A percentile compares a stretch with the other conserved stretches of the same genome.
Evolutionary conservation across 2,888 invertebrate genomes (phyloP).

Genomic region (Acleris laterana): DNA sequence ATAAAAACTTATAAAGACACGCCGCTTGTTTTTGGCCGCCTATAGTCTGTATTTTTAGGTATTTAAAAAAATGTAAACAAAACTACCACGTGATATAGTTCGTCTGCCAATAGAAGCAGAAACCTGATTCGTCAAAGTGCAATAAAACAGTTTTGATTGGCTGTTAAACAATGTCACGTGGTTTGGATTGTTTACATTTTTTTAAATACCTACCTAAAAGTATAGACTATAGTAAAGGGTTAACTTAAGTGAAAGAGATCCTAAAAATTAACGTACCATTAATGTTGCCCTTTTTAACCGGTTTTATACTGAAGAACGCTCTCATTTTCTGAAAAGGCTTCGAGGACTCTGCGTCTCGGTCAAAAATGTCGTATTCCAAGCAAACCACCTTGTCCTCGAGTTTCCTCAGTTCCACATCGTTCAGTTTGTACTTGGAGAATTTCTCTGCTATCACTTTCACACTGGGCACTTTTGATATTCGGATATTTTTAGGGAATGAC

Average conservation of each 20-base stretch:
- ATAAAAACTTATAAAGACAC: no score
- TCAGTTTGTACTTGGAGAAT: conserved; percentile 61
- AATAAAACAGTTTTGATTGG: no score
- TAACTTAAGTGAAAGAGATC: not conserved
- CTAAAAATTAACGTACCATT: conserved; percentile 31
- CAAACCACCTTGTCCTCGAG: conserved; percentile 73
- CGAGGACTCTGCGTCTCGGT: conserved; percentile 37
- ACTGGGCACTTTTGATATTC: conserved; percentile 62
- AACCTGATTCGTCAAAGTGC: no score
- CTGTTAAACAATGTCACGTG: no score
- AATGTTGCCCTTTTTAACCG: conserved; percentile 34
- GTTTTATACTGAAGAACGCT: conserved; percentile 68
- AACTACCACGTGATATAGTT: no score
- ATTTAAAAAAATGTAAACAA: no score
- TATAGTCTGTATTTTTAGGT: no score
- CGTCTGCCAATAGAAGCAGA: no score
- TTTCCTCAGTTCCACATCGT: conserved; percentile 65
- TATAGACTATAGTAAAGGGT: no score
- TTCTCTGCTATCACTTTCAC: conserved; percentile 70
- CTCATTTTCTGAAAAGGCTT: conserved; percentile 62
- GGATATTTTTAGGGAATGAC: conserved; percentile 46
- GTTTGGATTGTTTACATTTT: no score
- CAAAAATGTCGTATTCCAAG: conserved; percentile 69
- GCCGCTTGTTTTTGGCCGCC: no score
- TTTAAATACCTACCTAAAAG: no score